Percentiles rank a stretch among this genome's conserved stretches.
Evolutionary conservation across 2,113 vertebrate species (phyloP).

Genomic region (Macaca fascicularis): T2T-MFA8v1.1 NC_088385.1:106107501-106108000

Average conservation of each 20-base stretch:
- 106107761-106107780: not conserved
- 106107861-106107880: not conserved
- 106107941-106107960: not conserved
- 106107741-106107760: not conserved
- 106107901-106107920: not conserved
- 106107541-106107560: conserved; percentile 48
- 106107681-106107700: not conserved
- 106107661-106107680: not conserved
- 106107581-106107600: not conserved
- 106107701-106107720: not conserved
- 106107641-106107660: not conserved
- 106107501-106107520: not conserved
- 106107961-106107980: not conserved
- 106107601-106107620: conserved; percentile 38
- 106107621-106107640: not conserved
- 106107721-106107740: not conserved
- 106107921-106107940: not conserved
- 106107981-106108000: not conserved
- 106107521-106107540: not conserved
- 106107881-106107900: not conserved
- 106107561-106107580: conserved; percentile 41
- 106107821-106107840: not conserved
- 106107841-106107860: not conserved
- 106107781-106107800: not conserved
- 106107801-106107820: not conserved